These are phyloP conservation scores for Cynaeus angustus DNA, from an alignment of 2,888 invertebrate species.

Conservation along the genomic window DNA sequence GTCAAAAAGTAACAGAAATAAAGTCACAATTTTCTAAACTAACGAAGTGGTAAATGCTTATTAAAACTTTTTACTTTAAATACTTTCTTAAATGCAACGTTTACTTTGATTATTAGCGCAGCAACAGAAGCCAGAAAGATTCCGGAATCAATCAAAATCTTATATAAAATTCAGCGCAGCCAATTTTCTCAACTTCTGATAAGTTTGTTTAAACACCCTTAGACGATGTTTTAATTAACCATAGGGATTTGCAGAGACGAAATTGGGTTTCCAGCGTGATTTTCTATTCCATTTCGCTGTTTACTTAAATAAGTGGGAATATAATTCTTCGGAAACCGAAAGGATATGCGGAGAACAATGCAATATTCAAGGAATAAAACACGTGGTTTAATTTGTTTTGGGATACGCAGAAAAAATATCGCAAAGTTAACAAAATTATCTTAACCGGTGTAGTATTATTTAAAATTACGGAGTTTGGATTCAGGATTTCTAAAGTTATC, in stretches of 20 bases:
- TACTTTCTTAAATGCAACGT: constrained; percentile 1
- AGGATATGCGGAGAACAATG: not conserved
- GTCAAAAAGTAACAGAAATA: constrained; percentile 15
- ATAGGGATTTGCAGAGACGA: not conserved
- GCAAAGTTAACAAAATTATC: too few relatives aligned
- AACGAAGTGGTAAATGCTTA: constrained; percentile 26
- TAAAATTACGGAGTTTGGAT: too few relatives aligned
- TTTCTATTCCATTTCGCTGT: constrained; percentile 2
- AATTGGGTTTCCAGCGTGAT: not conserved
- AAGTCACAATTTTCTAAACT: constrained; percentile 14
- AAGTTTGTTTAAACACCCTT: not conserved
- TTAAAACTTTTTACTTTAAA: constrained; percentile 23
- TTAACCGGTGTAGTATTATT: too few relatives aligned
- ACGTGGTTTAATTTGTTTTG: not conserved
- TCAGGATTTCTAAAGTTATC: too few relatives aligned
- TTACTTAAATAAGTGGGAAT: constrained; percentile 6
- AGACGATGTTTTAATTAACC: constrained; percentile 3
- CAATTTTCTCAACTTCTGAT: constrained; percentile 4
- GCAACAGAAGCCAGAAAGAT: not conserved
- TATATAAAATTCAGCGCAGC: not conserved
- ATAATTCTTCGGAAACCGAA: not conserved
- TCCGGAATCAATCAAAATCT: not conserved
- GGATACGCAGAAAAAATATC: too few relatives aligned
- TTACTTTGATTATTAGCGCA: not conserved
- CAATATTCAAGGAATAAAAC: not conserved